A percentile compares a stretch with the other conserved stretches of the same genome.
phyloP scores from a whole-genome alignment of 2,888 invertebrate species.

The Rhogogaster chlorosoma region DNA sequence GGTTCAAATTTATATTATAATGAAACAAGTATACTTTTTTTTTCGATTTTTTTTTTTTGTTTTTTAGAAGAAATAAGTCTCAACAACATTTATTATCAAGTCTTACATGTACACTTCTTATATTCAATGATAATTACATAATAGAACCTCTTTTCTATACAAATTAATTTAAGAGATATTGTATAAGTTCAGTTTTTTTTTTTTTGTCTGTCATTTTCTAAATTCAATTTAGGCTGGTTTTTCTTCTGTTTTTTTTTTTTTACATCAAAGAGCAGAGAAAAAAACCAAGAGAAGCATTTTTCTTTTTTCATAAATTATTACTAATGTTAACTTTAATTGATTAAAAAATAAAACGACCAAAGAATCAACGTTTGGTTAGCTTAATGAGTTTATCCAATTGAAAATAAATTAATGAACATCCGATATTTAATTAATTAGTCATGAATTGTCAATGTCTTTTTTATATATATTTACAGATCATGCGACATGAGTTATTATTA shows the following conservation, averaged over 20 bases:
- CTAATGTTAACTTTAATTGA: not conserved
- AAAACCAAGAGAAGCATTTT: slow-evolving; percentile 14
- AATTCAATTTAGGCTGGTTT: not conserved
- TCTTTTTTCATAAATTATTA: not conserved
- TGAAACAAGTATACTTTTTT: not conserved
- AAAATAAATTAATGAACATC: slow-evolving; percentile 19
- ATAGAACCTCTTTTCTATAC: slow-evolving; percentile 64
- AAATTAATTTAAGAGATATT: slow-evolving; percentile 68
- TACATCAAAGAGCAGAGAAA: not conserved
- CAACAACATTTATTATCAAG: slow-evolving; percentile 50
- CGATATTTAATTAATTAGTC: slow-evolving; percentile 7
- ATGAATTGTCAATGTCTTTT: slow-evolving; percentile 25
- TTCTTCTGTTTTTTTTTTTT: not conserved
- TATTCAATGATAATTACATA: slow-evolving; percentile 34
- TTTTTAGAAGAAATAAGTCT: slow-evolving; percentile 39
- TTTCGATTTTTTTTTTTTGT: not conserved
- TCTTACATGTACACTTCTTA: slow-evolving; percentile 45
- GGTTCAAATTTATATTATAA: slow-evolving; percentile 8
- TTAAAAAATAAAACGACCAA: not conserved
- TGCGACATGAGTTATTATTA: not conserved
- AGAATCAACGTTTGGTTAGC: not conserved
- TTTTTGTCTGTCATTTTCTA: no score
- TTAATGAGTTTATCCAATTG: not conserved
- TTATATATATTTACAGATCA: slow-evolving; percentile 20
- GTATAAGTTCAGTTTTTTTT: not conserved